Conservation (phyloP, 2,113 vertebrate genomes). For the Buteo buteo region DNA sequence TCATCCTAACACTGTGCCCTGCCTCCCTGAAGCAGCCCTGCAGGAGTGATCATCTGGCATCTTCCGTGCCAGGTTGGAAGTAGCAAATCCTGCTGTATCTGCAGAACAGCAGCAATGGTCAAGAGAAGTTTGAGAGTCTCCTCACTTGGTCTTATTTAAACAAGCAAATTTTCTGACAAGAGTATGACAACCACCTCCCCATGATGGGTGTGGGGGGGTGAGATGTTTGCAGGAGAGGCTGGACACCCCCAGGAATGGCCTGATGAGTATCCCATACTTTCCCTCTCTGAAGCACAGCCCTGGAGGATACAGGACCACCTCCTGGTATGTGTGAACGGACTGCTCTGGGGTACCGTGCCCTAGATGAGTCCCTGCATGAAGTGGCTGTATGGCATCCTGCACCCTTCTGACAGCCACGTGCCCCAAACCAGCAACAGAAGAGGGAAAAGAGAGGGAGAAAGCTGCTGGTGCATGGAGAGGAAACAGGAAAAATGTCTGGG, state of each 20-base stretch:
- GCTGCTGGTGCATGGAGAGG: neutral
- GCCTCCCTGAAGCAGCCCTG: neutral
- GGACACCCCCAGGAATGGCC: neutral
- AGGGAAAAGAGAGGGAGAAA: neutral
- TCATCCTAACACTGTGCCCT: accelerated
- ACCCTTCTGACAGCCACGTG: accelerated
- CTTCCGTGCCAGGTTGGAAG: neutral
- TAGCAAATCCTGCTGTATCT: neutral
- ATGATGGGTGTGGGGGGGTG: accelerated
- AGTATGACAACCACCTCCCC: accelerated
- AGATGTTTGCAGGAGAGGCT: neutral
- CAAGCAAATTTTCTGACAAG: neutral
- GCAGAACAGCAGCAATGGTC: neutral
- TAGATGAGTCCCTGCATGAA: neutral
- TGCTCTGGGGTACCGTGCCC: accelerated
- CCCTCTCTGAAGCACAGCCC: neutral
- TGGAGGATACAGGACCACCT: neutral
- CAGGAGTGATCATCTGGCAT: neutral
- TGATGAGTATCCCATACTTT: neutral
- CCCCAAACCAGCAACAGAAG: neutral
- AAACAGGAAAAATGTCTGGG: neutral
- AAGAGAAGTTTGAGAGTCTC: neutral
- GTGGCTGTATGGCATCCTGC: too few species aligned
- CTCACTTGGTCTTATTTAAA: neutral
- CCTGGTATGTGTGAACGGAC: accelerated